phyloP scores from a whole-genome alignment of 1,140 invertebrate species.

The Heterodera schachtii region DNA sequence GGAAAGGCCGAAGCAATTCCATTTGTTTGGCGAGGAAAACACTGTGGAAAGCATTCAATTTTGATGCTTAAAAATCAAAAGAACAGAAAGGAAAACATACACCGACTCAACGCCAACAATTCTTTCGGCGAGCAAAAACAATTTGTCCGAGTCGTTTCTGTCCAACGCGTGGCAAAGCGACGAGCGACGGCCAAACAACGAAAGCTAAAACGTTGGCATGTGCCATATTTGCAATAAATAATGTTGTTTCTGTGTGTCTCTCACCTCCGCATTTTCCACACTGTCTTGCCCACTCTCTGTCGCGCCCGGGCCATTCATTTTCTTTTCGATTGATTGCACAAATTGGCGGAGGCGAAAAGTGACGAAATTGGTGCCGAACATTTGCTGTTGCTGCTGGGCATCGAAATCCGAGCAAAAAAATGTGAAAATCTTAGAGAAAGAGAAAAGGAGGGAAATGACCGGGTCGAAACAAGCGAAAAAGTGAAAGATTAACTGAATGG shows the following conservation, averaged over 20 bases:
- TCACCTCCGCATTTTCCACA: neutral
- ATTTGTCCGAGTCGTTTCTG: conserved; percentile 72
- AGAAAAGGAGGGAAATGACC: too few species aligned
- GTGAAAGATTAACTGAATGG: conserved; percentile 22
- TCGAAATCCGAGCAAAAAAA: conserved; percentile 34
- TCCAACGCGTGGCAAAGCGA: conserved; percentile 17
- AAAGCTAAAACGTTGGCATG: too few species aligned
- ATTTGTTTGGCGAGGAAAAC: conserved; percentile 86
- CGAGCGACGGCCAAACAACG: neutral
- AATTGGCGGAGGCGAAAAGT: conserved; percentile 24
- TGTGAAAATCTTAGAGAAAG: conserved; percentile 37
- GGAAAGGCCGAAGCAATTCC: conserved; percentile 78
- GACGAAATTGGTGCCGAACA: conserved; percentile 21
- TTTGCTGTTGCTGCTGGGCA: conserved; percentile 18
- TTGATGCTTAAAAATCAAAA: conserved; percentile 15
- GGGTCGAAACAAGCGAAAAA: neutral
- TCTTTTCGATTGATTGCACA: conserved; percentile 9
- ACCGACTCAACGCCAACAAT: conserved; percentile 88
- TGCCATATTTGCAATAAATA: too few species aligned
- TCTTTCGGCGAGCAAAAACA: conserved; percentile 81
- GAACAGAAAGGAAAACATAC: conserved; percentile 63
- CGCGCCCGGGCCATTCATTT: neutral
- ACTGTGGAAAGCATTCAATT: conserved; percentile 55
- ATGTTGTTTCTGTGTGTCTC: neutral
- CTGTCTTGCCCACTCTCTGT: neutral